Conservation (phyloP, 2,888 invertebrate species). For the Orthonychiurus folsomi region DNA sequence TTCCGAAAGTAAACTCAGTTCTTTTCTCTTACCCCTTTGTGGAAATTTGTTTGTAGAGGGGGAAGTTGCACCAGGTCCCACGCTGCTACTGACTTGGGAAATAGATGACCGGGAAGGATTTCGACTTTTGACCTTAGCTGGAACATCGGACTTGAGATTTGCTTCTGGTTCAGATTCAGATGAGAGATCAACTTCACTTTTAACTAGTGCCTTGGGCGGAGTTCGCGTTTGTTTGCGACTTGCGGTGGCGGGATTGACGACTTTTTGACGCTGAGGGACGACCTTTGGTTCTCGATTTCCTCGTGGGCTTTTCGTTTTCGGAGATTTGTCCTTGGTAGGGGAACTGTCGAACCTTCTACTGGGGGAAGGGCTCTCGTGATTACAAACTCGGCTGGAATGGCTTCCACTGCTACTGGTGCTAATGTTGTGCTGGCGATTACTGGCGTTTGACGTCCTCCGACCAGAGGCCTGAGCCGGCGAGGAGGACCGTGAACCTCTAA, state of each 20-base stretch:
- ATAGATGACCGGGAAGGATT: constrained; percentile 3
- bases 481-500: constrained; percentile 32
- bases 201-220: constrained; percentile 34
- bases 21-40: not conserved
- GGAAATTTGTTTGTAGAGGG: not conserved
- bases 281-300: constrained; percentile 39
- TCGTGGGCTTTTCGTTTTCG: constrained; percentile 36
- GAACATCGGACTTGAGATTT: constrained; percentile 2
- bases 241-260: not conserved
- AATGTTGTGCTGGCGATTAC: constrained; percentile 9
- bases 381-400: not conserved
- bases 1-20: not conserved
- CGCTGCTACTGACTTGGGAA: not conserved
- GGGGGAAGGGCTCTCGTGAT: constrained; percentile 7
- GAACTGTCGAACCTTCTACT: constrained; percentile 17
- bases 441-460: not conserved
- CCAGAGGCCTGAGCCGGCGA: constrained; percentile 16
- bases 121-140: constrained; percentile 1
- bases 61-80: not conserved
- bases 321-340: constrained; percentile 8
- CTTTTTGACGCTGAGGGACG: constrained; percentile 26
- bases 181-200: constrained; percentile 20
- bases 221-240: constrained; percentile 27
- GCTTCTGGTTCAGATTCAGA: constrained; percentile 34
- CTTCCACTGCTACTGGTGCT: constrained; percentile 9